Base-by-base conservation (phyloP, 1,140 invertebrate species). In the Cotesia vestalis region DNA sequence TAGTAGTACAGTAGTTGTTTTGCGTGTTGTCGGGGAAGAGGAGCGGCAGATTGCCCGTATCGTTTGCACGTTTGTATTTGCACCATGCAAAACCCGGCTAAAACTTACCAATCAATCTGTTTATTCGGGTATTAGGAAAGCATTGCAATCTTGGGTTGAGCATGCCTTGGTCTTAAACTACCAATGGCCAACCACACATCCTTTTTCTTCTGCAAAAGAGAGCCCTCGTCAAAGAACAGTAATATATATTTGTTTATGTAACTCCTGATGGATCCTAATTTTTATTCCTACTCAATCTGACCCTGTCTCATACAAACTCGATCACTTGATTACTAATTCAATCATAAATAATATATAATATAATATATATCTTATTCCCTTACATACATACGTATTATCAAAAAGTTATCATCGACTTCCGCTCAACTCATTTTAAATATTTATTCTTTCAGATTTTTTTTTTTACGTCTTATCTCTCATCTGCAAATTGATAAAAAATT, bases 181-280 rank as follows among this genome's bases (percentile, higher is more conserved):
- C 84, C 84, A 86, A 86, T 85, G 84, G 84, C 84, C 84, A 86
- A 86, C 84, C 84, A 84, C 80, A 85, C 84, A 85, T 85, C 84
- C 84, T 85, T 86, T 86, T 85, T 86, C 84, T 86, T 86, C 84
- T 86, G 84, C 77, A 86, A 86, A 86, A 86, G 84, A 86, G 84
- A 86, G 84, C 84, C 84, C 84, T 86, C 84, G 81, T 86, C 84
- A 86, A 86, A 86, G 84, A 69, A 86, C 81, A 85, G 81, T 80
- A 85, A 76, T 46, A 46, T 6, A 46, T 46, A 46, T 80, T 81
- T 85, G 27, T 85, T 82, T 83, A 76, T 78, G 81, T 72, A 59
- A 71, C 38, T 20, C 38, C 14, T 66, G 38, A 51, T 66, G 17
- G 57, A 59, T 27, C 57, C 57, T 59, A 59, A 59, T 12, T 12